Percentiles rank a stretch among this genome's conserved stretches.
Conservation (phyloP, 2,888 invertebrate genomes). For the Agapostemon virescens region DNA sequence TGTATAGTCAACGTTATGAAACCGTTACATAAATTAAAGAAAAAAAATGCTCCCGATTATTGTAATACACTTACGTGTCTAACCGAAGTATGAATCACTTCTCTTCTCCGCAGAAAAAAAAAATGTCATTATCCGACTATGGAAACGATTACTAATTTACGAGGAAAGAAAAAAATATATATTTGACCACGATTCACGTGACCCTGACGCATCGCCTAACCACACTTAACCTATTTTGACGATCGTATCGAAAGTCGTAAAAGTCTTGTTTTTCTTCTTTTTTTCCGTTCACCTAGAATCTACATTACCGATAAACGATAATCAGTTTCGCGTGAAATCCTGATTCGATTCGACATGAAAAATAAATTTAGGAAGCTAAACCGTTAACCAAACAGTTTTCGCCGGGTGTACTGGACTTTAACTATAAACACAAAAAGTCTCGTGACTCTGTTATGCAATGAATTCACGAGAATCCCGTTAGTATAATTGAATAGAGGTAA, state of each 20-base stretch:
- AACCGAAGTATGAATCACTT: not conserved
- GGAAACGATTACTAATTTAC: not conserved
- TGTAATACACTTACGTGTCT: not conserved
- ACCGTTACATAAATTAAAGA: not conserved
- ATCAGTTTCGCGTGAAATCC: too few relatives aligned
- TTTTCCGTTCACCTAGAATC: not conserved
- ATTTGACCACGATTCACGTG: not conserved
- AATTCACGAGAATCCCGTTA: constrained; percentile 69
- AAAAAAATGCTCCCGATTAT: not conserved
- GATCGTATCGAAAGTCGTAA: not conserved
- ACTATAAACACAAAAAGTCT: constrained; percentile 29
- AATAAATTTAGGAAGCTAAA: too few relatives aligned
- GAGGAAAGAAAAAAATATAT: not conserved
- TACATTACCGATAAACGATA: not conserved
- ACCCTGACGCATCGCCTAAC: not conserved
- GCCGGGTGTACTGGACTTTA: constrained; percentile 1
- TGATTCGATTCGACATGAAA: too few relatives aligned
- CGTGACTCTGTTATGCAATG: constrained; percentile 61
- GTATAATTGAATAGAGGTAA: constrained; percentile 71
- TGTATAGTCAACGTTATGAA: not conserved
- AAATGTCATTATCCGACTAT: not conserved
- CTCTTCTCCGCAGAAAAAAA: not conserved
- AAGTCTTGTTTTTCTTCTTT: not conserved
- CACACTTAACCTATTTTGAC: not conserved
- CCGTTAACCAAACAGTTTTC: constrained; percentile 1